Evolutionary conservation across 2,797 vertebrate genomes (phyloP).

Genomic region (Sebastes trivittatus): DNA sequence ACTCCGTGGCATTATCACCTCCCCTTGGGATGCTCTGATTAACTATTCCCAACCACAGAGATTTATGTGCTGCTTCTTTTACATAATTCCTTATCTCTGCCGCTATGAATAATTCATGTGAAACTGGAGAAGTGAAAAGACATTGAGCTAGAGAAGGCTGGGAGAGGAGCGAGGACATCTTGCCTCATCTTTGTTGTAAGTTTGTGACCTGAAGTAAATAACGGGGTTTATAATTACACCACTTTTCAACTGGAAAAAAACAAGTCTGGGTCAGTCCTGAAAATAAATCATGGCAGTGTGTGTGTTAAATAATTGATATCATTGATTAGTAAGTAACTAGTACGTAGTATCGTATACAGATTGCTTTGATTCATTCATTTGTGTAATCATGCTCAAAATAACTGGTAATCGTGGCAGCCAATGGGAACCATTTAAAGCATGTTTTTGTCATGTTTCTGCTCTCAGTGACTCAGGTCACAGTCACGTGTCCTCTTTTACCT

Average conservation of each 20-base stretch:
- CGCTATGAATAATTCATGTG: slow-evolving; percentile 73
- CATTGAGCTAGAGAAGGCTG: slow-evolving; percentile 46
- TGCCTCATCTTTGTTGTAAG: slow-evolving; percentile 50
- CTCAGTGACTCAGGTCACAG: slow-evolving; percentile 1
- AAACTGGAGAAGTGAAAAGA: slow-evolving; percentile 63
- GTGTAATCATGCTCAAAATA: neutral
- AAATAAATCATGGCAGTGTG: neutral
- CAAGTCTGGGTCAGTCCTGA: neutral
- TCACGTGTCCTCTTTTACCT: neutral
- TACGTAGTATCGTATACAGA: neutral
- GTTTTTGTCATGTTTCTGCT: neutral
- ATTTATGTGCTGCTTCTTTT: slow-evolving; percentile 74
- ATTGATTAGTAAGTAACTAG: neutral
- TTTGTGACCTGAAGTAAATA: slow-evolving; percentile 63
- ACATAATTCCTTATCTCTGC: slow-evolving; percentile 75
- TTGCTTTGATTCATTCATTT: neutral
- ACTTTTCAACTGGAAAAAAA: slow-evolving; percentile 1
- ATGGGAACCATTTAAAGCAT: neutral
- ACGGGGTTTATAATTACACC: slow-evolving; percentile 31
- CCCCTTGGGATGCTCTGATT: slow-evolving; percentile 71
- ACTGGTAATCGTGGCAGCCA: neutral
- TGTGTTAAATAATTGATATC: neutral
- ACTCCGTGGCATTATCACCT: slow-evolving; percentile 57
- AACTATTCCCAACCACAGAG: slow-evolving; percentile 74
- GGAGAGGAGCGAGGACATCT: slow-evolving; percentile 48